Base-by-base conservation (phyloP, 2,113 vertebrate genomes). In the Sebastes schlegelii region DNA sequence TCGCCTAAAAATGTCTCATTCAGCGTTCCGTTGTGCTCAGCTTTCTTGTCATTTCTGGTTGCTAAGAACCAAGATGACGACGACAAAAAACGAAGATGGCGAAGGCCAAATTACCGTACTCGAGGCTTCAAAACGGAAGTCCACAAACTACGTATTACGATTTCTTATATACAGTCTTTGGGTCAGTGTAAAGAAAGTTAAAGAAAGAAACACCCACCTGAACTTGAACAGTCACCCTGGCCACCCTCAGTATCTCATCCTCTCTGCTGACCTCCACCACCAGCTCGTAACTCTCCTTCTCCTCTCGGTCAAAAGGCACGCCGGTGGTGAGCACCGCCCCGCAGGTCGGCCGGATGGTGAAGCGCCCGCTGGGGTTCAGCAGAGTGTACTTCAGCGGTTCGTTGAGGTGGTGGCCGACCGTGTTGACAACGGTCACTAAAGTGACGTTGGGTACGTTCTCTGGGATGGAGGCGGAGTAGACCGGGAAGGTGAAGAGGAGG, bases 221-320 rank as follows among this genome's bases (percentile, higher is more conserved):
- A 77, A 99, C 97, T 77, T 89, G 95, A 16, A 99, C 96, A 4
- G 95, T 96, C 10, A 98, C 97, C 72, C 97, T 95, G 1, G 98
- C 95, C 0, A 99, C 98, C 9, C 96, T 95, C 21, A 98, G 92
- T 10, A 96, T 95, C 88, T 98, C 97, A 17, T 97, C 91, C 77
- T 99, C 97, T 23, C 97, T 95, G 83, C 96, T 97, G 63, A 97
- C 97, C 93, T 99, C 98, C 42, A 99, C 97, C 68, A 99, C 96
- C 81, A 99, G 77, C 80, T 99, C 97, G 14, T 97, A 99, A 1
- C 96, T 79, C 45, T 96, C 96, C 83, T 95, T 95, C 6, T 98
- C 96, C 85, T 99, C 98, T 5, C 98, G 94, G 89, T 99, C 97
- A 12, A 99, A 98, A 21, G 97, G 96, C 58, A 97, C 89, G 1